phyloP scores from a whole-genome alignment of 2,113 vertebrate species.

The Etheostoma cragini region DNA sequence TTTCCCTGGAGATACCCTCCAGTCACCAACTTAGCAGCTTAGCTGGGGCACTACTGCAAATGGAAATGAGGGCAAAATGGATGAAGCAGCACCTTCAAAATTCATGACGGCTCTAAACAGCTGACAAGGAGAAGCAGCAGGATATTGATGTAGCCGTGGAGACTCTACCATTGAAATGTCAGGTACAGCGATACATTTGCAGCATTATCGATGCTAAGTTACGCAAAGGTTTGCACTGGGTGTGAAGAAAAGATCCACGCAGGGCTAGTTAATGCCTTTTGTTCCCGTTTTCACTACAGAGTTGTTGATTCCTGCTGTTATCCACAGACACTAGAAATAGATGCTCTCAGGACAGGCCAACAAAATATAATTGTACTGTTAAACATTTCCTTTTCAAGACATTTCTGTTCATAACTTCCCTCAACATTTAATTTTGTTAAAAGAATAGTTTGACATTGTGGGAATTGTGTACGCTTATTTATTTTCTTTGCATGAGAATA shows the following conservation, averaged over 20 bases:
- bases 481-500: not conserved
- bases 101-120: conserved; percentile 46
- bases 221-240: conserved; percentile 6
- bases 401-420: not conserved
- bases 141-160: conserved; percentile 37
- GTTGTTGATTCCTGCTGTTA: not conserved
- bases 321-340: not conserved
- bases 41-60: conserved; percentile 51
- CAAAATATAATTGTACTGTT: not conserved
- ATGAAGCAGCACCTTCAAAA: conserved; percentile 50
- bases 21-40: conserved; percentile 43
- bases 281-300: not conserved
- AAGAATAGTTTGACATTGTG: no score
- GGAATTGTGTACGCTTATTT: not conserved
- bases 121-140: conserved; percentile 42
- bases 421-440: not conserved
- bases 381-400: not conserved
- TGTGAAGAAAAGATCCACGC: conserved; percentile 20
- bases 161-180: conserved; percentile 32
- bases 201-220: not conserved
- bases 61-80: conserved; percentile 55
- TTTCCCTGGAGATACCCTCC: conserved; percentile 53
- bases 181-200: conserved; percentile 27
- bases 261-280: not conserved
- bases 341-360: not conserved